Conservation (phyloP, 2,797 vertebrate species). For the Neomorphus geoffroyi region DNA sequence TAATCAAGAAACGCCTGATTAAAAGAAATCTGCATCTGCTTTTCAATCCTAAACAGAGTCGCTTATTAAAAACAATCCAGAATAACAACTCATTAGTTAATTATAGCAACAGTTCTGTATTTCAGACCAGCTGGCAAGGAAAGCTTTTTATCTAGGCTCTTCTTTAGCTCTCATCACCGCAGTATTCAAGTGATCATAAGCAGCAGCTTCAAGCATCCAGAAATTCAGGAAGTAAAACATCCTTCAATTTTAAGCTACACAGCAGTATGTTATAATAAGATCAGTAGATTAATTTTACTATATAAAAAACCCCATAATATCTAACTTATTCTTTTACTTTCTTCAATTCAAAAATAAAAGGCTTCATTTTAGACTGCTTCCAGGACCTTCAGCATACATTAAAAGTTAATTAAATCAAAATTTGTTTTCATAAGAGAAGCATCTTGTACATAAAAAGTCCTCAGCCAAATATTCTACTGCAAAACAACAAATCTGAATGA, state of each 20-base stretch:
- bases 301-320: not conserved
- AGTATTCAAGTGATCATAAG: slow-evolving; percentile 26
- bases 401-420: not conserved
- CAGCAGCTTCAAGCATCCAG: not conserved
- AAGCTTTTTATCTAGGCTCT: slow-evolving; percentile 7
- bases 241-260: slow-evolving; percentile 14
- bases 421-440: not conserved
- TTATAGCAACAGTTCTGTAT: slow-evolving; percentile 51
- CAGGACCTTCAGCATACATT: not conserved
- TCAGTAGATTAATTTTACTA: not conserved
- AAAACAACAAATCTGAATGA: not conserved
- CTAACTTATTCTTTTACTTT: not conserved
- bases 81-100: slow-evolving; percentile 57
- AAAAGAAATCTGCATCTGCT: slow-evolving; percentile 59
- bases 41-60: slow-evolving; percentile 38
- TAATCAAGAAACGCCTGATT: slow-evolving; percentile 44
- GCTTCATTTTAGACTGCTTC: not conserved
- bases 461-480: not conserved
- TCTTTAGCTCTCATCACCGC: slow-evolving; percentile 31
- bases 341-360: not conserved
- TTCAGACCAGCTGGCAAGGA: slow-evolving; percentile 50
- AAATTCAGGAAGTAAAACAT: slow-evolving; percentile 44
- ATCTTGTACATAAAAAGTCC: not conserved
- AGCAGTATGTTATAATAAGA: not conserved
- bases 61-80: slow-evolving; percentile 47